phyloP scores from a whole-genome alignment of 2,113 vertebrate genomes.

The Noturus placidus region DNA sequence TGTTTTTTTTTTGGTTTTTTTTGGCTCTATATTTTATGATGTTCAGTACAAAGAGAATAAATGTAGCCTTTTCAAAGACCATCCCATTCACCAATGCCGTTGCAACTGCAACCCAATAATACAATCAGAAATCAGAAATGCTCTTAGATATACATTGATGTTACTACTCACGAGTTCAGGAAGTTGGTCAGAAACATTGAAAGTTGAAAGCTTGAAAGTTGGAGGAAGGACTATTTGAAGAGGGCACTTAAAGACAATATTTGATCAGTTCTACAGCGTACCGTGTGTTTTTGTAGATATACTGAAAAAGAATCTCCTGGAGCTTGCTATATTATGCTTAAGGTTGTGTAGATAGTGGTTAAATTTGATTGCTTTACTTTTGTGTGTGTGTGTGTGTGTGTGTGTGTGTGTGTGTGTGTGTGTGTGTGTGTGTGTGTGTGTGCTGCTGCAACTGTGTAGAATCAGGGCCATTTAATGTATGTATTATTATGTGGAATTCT shows the following conservation, averaged over 20 bases:
- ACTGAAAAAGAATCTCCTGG: neutral
- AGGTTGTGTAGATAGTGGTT: neutral
- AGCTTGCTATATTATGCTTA: neutral
- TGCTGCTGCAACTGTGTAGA: neutral
- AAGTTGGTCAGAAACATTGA: neutral
- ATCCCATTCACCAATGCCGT: neutral
- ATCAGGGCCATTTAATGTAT: neutral
- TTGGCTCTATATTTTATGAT: neutral
- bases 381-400: neutral
- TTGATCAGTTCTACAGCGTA: neutral
- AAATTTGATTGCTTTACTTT: neutral
- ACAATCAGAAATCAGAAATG: neutral
- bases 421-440: neutral
- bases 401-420: neutral
- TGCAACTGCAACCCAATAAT: neutral
- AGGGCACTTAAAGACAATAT: neutral
- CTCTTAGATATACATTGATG: neutral
- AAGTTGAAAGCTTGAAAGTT: neutral
- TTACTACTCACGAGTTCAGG: neutral
- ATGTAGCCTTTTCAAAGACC: neutral
- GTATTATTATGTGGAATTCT: neutral
- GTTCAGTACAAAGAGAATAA: constrained; percentile 2
- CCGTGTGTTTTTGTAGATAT: neutral
- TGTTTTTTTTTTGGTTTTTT: too few species aligned
- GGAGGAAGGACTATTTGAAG: neutral